phyloP scores from a whole-genome alignment of 2,888 invertebrate species.

The Bembecia ichneumoniformis region DNA sequence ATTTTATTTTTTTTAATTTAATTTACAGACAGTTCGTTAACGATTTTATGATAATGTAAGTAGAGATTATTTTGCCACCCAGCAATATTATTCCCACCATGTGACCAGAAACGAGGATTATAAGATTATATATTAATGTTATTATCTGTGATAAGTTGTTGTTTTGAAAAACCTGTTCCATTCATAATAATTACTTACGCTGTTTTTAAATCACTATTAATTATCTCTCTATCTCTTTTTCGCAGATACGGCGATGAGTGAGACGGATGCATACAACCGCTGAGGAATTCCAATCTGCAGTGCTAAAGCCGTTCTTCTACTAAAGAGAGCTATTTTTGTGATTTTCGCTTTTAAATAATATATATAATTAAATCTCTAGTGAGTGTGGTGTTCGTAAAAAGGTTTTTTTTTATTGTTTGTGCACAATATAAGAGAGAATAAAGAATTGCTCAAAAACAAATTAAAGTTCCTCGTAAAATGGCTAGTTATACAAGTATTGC shows the following conservation, averaged over 20 bases:
- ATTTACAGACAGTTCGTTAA: too few species aligned
- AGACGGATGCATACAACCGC: constrained; percentile 14
- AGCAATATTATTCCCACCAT: too few species aligned
- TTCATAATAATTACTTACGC: constrained; percentile 18
- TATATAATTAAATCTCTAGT: not conserved
- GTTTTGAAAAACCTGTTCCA: constrained; percentile 20
- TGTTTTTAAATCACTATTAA: constrained; percentile 38
- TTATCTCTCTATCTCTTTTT: constrained; percentile 36
- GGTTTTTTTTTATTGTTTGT: constrained; percentile 12
- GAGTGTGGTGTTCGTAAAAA: not conserved
- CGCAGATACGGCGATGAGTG: constrained; percentile 28
- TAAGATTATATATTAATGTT: not conserved
- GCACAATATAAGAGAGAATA: constrained; percentile 7
- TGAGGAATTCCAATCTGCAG: not conserved
- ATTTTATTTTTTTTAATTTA: too few species aligned
- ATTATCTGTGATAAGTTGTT: not conserved
- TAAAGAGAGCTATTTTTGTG: not conserved
- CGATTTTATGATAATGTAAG: too few species aligned
- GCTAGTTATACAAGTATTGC: constrained; percentile 39
- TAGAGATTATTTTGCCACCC: too few species aligned
- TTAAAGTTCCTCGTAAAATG: constrained; percentile 41
- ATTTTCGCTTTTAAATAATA: not conserved
- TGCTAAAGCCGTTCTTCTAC: not conserved
- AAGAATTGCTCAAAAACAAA: constrained; percentile 18
- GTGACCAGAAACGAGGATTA: not conserved